phyloP scores from a whole-genome alignment of 2,113 vertebrate genomes.

The Aepyceros melampus region DNA sequence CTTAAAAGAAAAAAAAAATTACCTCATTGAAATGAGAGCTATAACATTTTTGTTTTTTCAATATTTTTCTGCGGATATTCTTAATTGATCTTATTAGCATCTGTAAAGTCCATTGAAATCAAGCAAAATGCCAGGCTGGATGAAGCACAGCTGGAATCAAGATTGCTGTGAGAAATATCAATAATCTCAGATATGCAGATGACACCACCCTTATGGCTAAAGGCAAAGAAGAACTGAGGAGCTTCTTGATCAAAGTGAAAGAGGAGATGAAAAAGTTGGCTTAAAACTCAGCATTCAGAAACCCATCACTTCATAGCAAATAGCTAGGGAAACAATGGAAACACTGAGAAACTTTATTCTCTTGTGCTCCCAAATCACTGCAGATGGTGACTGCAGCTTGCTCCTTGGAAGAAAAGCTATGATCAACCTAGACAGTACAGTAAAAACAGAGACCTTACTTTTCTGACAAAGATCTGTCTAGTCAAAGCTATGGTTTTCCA shows the following conservation, averaged over 20 bases:
- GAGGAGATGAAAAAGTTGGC: not conserved
- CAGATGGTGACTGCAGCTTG: not conserved
- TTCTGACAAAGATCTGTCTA: not conserved
- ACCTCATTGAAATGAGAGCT: not conserved
- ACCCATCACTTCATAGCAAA: not conserved
- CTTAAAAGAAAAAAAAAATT: not conserved
- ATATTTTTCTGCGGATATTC: not conserved
- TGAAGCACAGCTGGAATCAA: not conserved
- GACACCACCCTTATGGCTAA: not conserved
- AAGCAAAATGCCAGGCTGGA: rapidly evolving
- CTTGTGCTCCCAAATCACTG: not conserved
- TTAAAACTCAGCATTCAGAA: not conserved
- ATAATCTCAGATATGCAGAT: not conserved
- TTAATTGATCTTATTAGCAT: not conserved
- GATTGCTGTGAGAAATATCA: not conserved
- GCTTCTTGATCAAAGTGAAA: not conserved
- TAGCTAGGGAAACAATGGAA: not conserved
- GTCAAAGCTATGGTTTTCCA: not conserved
- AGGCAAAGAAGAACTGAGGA: not conserved
- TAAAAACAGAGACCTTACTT: not conserved
- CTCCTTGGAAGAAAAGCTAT: not conserved
- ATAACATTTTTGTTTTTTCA: not conserved
- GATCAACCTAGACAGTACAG: not conserved
- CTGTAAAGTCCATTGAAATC: not conserved
- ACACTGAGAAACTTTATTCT: not conserved